Evolutionary conservation across 2,797 vertebrate genomes (phyloP).

Genomic region (Cheirogaleus major): DNA sequence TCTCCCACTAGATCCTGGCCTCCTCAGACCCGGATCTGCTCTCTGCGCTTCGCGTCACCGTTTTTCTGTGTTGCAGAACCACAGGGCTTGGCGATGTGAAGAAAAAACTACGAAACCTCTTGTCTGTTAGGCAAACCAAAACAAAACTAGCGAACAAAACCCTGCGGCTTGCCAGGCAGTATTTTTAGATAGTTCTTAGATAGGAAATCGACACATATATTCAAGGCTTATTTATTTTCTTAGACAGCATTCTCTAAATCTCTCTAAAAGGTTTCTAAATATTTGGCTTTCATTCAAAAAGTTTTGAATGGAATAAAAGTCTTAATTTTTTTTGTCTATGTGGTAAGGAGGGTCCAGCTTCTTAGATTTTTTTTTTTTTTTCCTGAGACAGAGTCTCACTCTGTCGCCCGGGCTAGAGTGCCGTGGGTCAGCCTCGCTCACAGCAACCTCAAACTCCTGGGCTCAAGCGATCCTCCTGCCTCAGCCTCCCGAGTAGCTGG

Average conservation of each 20-base stretch:
- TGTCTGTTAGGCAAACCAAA: slow-evolving; percentile 5
- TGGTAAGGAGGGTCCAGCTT: background rate
- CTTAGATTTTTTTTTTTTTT: background rate
- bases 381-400: too few relatives aligned
- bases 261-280: background rate
- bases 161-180: background rate
- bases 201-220: background rate
- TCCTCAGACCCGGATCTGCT: background rate
- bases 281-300: background rate
- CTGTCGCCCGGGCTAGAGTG: too few relatives aligned
- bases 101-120: background rate
- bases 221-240: background rate
- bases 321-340: background rate
- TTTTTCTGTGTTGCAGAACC: slow-evolving; percentile 19
- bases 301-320: background rate
- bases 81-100: background rate
- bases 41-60: background rate
- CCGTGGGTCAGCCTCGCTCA: too few relatives aligned
- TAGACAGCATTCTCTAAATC: background rate
- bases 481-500: too few relatives aligned
- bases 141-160: background rate
- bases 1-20: background rate
- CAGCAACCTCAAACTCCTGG: too few relatives aligned
- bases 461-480: too few relatives aligned
- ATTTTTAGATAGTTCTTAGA: background rate